Evolutionary conservation across 2,797 vertebrate genomes (phyloP), one percentile per base, ranked within the genome.

Genomic region (Hippocampus kuda): DNA sequence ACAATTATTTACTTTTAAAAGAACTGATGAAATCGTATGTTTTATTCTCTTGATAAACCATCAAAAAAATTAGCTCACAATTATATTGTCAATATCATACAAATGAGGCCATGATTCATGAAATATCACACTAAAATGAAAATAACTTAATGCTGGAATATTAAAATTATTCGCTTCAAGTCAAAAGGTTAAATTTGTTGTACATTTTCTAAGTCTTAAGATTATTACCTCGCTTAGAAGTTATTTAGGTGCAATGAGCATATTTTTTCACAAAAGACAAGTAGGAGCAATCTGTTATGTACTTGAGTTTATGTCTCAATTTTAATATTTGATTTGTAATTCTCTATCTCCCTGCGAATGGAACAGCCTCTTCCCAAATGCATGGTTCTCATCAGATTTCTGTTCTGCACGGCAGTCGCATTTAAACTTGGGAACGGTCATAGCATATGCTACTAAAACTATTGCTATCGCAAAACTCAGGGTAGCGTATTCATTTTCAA

Each of bases 401-500:
- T 34, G 27, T 30, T 24, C 24, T 18, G 46, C 3, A 24, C 13
- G 27, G 44, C 24, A 27, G 15, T 26, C 4, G 18, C 63, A 46
- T 15, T 26, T n/a, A 48, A 48, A 49, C 24, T 44, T 49, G 63
- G 41, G 41, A 65, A 65, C 27, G 44, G 24, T 48, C 26, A 18
- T 20, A 48, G 16, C 44, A 20, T 18, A 30, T 48, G 44, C 63
- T 65, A 65, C 63, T 27, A 48, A 48, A 46, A 15, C 44, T 48
- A 15, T 65, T 65, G 42, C 63, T 48, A 26, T 65, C 3, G 2
- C 15, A 20, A 65, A 18, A 48, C 63, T 65, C 63, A 65, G 44
- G 63, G 44, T 65, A 48, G 63, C 44, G 18, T 65, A 30, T 65
- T 48, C 44, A 46, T 64, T 59, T 9, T 30, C 24, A 59, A 59